Percentiles rank a stretch among this genome's conserved stretches.
phyloP scores from a whole-genome alignment of 1,140 invertebrate species.

The Brachionus rotundiformis region DNA sequence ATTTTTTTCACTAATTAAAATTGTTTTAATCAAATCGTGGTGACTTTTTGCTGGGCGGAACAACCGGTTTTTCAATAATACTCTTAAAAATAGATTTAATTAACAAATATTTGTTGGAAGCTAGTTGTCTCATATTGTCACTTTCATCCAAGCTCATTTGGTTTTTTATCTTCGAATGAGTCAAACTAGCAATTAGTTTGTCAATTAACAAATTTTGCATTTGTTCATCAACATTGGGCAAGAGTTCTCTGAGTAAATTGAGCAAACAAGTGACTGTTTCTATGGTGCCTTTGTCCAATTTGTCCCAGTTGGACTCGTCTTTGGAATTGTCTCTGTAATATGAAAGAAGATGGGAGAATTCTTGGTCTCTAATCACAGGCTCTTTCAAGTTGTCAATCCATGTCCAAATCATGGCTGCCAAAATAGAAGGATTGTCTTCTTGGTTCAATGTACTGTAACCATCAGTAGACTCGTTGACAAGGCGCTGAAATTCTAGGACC shows the following conservation, averaged over 20 bases:
- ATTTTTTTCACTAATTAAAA: no score
- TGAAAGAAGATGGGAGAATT: neutral
- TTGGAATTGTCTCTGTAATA: neutral
- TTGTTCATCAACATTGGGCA: conserved; percentile 21
- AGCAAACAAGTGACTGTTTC: conserved; percentile 14
- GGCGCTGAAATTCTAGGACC: neutral
- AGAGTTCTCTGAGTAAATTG: neutral
- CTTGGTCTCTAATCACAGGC: conserved; percentile 38
- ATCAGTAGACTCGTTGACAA: neutral
- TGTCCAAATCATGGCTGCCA: conserved; percentile 32
- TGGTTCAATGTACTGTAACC: neutral
- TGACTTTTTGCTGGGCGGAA: neutral
- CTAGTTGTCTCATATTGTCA: neutral
- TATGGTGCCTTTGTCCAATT: neutral
- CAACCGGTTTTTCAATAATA: neutral
- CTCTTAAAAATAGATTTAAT: neutral
- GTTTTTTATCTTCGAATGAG: conserved; percentile 5
- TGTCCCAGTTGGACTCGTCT: conserved; percentile 5
- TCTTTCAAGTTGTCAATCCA: conserved; percentile 46
- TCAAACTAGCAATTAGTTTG: conserved; percentile 12
- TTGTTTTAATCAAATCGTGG: neutral
- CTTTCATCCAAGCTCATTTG: neutral
- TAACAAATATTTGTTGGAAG: neutral
- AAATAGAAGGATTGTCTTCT: conserved; percentile 24
- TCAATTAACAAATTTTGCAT: neutral